A percentile compares a stretch with the other conserved stretches of the same genome.
Conservation (phyloP, 2,113 vertebrate genomes). For the Nicator chloris region DNA sequence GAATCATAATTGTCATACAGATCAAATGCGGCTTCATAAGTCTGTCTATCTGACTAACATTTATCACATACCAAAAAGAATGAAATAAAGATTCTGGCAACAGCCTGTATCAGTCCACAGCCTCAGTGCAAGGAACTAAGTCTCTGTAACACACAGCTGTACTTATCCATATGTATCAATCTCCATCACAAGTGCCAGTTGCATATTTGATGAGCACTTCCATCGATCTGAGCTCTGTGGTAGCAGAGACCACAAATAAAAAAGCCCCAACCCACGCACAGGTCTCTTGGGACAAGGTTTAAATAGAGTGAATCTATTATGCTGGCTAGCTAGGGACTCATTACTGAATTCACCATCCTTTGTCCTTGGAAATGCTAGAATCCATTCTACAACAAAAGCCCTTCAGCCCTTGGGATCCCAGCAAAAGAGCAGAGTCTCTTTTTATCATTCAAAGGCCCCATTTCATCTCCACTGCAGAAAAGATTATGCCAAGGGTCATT, state of each 20-base stretch:
- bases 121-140: background rate
- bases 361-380: conserved; percentile 12
- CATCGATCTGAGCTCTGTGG: background rate
- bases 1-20: background rate
- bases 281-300: background rate
- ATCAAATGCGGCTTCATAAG: background rate
- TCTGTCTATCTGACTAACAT: background rate
- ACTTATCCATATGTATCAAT: background rate
- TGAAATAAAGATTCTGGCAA: background rate
- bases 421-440: background rate
- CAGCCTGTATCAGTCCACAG: background rate
- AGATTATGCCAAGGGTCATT: background rate
- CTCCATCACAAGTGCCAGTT: background rate
- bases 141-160: background rate
- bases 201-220: background rate
- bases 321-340: conserved; percentile 1
- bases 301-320: background rate
- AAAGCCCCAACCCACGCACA: background rate
- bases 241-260: background rate
- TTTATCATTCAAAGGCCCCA: background rate
- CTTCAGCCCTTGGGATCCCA: background rate
- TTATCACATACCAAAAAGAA: background rate
- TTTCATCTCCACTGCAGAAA: background rate
- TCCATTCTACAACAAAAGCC: background rate
- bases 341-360: background rate